These are phyloP conservation scores for Maconellicoccus hirsutus DNA, from an alignment of 1,140 invertebrate species.

Conservation along the genomic window DNA sequence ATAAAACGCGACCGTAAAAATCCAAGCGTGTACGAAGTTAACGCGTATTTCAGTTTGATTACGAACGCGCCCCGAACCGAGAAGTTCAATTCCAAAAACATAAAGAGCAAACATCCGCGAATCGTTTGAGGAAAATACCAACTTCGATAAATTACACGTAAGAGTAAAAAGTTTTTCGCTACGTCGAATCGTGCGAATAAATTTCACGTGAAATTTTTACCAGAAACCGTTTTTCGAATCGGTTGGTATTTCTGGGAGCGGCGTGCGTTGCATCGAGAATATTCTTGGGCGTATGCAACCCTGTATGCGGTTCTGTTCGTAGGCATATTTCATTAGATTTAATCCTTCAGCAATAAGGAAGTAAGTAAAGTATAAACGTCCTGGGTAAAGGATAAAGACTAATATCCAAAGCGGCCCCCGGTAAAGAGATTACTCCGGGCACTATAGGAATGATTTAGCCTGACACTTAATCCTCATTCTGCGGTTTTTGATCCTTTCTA, in stretches of 20 bases:
- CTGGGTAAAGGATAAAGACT: background rate
- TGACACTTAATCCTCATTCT: background rate
- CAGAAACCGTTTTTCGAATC: background rate
- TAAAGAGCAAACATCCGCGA: constrained; percentile 2
- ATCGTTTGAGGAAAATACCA: background rate
- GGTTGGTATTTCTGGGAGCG: too few relatives aligned
- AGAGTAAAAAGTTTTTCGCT: background rate
- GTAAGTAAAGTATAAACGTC: constrained; percentile 3
- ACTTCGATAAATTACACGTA: background rate
- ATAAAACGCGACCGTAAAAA: background rate
- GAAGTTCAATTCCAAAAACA: background rate
- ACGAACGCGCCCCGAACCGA: background rate
- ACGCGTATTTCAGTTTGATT: background rate
- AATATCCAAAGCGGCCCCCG: background rate
- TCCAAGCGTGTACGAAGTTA: background rate
- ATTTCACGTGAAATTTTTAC: background rate
- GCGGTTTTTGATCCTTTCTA: constrained; percentile 8
- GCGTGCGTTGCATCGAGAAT: too few relatives aligned
- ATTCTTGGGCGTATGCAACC: too few relatives aligned
- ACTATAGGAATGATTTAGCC: background rate
- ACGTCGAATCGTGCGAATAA: constrained; percentile 7
- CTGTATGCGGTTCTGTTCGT: background rate
- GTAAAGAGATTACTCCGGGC: background rate
- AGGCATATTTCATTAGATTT: constrained; percentile 9
- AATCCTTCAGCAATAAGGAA: constrained; percentile 2